phyloP scores from a whole-genome alignment of 2,888 invertebrate species.

The Seira ritae region DNA sequence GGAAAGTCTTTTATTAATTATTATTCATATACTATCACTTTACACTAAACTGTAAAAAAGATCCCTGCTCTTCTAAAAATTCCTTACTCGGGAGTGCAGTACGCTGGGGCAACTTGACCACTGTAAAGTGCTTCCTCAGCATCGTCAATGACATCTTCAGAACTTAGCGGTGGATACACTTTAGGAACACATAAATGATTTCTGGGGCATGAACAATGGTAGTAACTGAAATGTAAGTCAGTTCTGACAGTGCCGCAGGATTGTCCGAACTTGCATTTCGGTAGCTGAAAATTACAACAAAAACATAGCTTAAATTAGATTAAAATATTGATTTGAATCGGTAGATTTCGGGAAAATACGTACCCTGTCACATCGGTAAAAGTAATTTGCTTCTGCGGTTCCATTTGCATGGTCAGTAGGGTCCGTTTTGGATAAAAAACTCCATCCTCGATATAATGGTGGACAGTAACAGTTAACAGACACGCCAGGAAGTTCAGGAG shows the following conservation, averaged over 20 bases:
- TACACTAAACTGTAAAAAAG: background rate
- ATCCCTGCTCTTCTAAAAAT: background rate
- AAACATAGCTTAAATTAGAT: too few species aligned
- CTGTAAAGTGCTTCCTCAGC: constrained; percentile 61
- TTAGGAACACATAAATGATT: constrained; percentile 80
- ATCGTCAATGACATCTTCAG: constrained; percentile 45
- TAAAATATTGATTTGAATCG: too few species aligned
- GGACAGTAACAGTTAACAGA: constrained; percentile 78
- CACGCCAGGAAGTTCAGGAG: constrained; percentile 73
- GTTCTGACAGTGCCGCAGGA: constrained; percentile 81
- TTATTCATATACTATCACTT: too few species aligned
- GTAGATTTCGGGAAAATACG: too few species aligned
- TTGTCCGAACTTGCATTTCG: constrained; percentile 78
- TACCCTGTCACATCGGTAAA: constrained; percentile 77
- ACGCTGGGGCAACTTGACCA: constrained; percentile 58
- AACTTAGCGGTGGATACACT: constrained; percentile 67
- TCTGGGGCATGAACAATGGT: constrained; percentile 81
- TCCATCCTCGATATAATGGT: constrained; percentile 75
- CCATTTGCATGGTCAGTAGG: constrained; percentile 67
- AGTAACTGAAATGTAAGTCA: constrained; percentile 80
- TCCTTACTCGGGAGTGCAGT: constrained; percentile 47
- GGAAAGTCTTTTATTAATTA: too few species aligned
- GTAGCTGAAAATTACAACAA: constrained; percentile 75
- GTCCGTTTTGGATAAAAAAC: constrained; percentile 48
- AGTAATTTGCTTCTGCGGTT: constrained; percentile 74